These are phyloP conservation scores for Palythoa grandiflora DNA, from an alignment of 92 coral and sea anemone genomes.

Conservation along the genomic window DNA sequence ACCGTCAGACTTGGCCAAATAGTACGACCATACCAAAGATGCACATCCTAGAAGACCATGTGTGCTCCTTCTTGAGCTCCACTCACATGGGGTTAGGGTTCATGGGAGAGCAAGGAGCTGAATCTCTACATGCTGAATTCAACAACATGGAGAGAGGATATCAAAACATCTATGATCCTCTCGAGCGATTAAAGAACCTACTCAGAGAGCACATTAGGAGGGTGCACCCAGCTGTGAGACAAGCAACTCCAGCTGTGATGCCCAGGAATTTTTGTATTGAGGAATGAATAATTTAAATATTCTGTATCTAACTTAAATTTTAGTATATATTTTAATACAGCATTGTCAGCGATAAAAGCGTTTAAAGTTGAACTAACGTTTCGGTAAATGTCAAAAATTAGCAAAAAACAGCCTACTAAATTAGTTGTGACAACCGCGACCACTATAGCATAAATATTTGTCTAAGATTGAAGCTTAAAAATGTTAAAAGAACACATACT, in stretches of 20 bases:
- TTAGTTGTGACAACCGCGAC: too few species aligned
- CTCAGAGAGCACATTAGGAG: constrained; percentile 16
- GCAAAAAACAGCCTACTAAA: too few species aligned
- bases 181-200: background rate
- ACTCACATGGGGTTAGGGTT: constrained; percentile 7
- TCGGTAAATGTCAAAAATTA: too few species aligned
- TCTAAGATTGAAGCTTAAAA: too few species aligned
- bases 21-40: background rate
- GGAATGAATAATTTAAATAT: background rate
- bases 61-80: background rate
- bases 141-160: background rate
- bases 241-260: background rate
- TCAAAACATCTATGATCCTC: background rate
- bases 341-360: too few species aligned
- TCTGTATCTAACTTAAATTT: background rate
- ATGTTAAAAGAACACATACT: too few species aligned
- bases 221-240: constrained; percentile 7
- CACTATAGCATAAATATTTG: too few species aligned
- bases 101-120: constrained; percentile 23
- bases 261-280: background rate
- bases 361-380: too few species aligned
- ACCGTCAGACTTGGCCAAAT: background rate
- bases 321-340: too few species aligned
- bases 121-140: background rate
- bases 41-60: constrained; percentile 15